These are phyloP conservation scores for Apodemus sylvaticus DNA, from an alignment of 2,113 vertebrate genomes.

Conservation along the genomic window DNA sequence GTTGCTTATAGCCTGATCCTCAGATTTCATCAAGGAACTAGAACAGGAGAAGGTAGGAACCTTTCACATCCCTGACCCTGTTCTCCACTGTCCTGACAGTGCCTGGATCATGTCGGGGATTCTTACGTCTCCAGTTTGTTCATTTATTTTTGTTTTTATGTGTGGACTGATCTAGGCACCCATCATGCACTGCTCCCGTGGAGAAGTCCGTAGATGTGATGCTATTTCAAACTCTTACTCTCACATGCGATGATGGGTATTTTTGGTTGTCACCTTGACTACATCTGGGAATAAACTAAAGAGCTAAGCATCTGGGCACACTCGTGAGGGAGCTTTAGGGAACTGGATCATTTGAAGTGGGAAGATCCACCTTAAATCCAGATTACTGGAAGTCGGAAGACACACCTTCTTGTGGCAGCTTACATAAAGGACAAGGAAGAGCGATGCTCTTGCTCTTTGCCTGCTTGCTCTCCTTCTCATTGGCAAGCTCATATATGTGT, in stretches of 20 bases:
- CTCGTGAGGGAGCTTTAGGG: background rate
- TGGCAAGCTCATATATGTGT: background rate
- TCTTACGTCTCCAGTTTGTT: background rate
- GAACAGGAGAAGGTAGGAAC: background rate
- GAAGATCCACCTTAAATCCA: background rate
- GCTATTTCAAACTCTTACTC: background rate
- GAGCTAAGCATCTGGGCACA: background rate
- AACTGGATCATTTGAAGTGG: no score
- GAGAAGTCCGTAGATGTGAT: background rate
- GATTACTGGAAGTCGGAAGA: background rate
- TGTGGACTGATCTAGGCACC: background rate
- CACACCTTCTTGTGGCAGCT: background rate
- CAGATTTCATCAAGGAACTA: background rate
- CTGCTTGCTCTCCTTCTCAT: background rate
- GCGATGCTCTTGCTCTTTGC: background rate
- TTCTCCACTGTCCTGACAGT: background rate
- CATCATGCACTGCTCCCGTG: background rate
- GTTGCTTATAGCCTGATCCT: background rate
- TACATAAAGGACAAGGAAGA: background rate
- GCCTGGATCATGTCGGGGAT: fast-evolving
- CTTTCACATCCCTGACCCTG: background rate
- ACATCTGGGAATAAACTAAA: background rate
- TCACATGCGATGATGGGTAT: background rate
- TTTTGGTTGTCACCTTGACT: background rate
- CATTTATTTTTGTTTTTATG: background rate